These are phyloP conservation scores for Origma solitaria DNA, from an alignment of 2,113 vertebrate species.

Conservation along the genomic window DNA sequence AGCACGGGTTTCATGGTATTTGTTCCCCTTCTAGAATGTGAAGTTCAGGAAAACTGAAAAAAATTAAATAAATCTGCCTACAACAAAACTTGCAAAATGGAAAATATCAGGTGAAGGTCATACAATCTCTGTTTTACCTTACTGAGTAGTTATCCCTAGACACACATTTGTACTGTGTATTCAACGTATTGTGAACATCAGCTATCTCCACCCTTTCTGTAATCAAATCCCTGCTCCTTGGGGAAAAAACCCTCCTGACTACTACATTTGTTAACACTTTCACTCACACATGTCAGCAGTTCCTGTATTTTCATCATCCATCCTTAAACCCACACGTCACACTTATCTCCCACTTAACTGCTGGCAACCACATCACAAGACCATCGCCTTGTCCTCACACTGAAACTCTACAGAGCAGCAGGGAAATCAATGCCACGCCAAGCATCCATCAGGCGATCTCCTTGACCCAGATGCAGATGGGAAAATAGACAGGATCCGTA, in stretches of 20 bases:
- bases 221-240: not conserved
- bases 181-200: not conserved
- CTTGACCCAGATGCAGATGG: not conserved
- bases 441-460: accelerated
- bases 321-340: not conserved
- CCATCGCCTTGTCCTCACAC: not conserved
- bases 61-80: not conserved
- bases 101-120: not conserved
- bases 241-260: not conserved
- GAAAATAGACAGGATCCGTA: not conserved
- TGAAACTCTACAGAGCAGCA: not conserved
- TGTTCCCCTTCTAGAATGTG: not conserved
- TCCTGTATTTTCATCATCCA: not conserved
- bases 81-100: not conserved
- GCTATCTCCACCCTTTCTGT: not conserved
- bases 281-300: not conserved
- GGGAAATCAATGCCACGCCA: not conserved
- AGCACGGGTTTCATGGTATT: not conserved
- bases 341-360: not conserved
- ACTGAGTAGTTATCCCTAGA: not conserved
- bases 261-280: not conserved
- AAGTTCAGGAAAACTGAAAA: not conserved
- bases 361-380: not conserved
- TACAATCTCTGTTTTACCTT: not conserved
- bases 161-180: not conserved